A percentile compares a stretch with the other conserved stretches of the same genome.
Evolutionary conservation across 2,888 invertebrate genomes (phyloP).

Genomic region (Polydrusus cervinus): DNA sequence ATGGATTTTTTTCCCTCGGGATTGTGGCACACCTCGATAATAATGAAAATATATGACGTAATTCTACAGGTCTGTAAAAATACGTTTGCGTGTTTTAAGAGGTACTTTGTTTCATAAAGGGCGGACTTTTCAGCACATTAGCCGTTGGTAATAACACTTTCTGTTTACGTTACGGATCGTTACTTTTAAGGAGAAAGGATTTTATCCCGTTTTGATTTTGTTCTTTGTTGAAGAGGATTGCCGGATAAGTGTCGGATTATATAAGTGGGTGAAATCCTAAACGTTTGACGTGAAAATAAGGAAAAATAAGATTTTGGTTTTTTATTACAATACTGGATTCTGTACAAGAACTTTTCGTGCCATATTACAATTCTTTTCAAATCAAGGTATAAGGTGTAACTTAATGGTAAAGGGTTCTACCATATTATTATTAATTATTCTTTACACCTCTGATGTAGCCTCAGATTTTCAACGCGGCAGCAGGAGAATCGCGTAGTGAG

Average conservation of each 20-base stretch:
- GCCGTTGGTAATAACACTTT: conserved; percentile 24
- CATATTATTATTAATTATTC: too few relatives aligned
- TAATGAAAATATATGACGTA: conserved; percentile 49
- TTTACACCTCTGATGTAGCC: too few relatives aligned
- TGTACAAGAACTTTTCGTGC: too few relatives aligned
- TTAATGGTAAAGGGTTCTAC: too few relatives aligned
- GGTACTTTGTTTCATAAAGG: conserved; percentile 32
- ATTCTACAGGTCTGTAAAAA: conserved; percentile 45
- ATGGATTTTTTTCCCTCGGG: conserved; percentile 48
- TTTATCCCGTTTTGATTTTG: background rate
- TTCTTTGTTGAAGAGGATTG: background rate
- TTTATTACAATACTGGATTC: too few relatives aligned
- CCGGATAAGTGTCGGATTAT: background rate
- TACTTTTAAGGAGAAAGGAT: background rate
- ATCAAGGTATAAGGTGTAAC: too few relatives aligned
- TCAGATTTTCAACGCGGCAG: too few relatives aligned
- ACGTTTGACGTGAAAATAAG: too few relatives aligned
- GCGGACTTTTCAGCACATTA: conserved; percentile 28
- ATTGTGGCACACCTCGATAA: conserved; percentile 40
- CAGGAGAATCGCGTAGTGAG: too few relatives aligned
- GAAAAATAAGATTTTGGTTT: too few relatives aligned
- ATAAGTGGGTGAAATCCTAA: background rate
- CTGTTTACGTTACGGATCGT: conserved; percentile 14
- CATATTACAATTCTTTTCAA: too few relatives aligned
- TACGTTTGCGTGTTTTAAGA: conserved; percentile 35